Conservation (phyloP, 2,888 invertebrate species). For the Encarsia formosa region DNA sequence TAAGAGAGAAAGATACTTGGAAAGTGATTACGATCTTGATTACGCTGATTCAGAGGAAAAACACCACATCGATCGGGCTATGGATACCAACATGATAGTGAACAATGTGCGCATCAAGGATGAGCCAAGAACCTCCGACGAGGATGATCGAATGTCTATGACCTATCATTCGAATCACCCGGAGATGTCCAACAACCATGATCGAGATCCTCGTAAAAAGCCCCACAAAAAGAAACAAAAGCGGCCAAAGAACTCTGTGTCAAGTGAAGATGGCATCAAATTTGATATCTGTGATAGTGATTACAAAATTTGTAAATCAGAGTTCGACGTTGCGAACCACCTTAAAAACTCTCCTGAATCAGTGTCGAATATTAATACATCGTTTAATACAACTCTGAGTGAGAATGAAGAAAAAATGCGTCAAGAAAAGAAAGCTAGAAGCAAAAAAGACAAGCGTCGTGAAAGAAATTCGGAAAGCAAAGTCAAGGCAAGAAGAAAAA, state of each 20-base stretch:
- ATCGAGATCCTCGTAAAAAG: slow-evolving; percentile 61
- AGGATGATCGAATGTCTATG: slow-evolving; percentile 43
- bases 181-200: slow-evolving; percentile 43
- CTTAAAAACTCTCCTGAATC: slow-evolving; percentile 11
- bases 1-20: slow-evolving; percentile 61
- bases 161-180: slow-evolving; percentile 40
- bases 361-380: slow-evolving; percentile 22
- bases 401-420: slow-evolving; percentile 47
- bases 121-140: slow-evolving; percentile 46
- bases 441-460: slow-evolving; percentile 49
- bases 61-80: slow-evolving; percentile 41
- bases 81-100: slow-evolving; percentile 32
- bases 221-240: slow-evolving; percentile 80
- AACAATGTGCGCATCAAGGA: slow-evolving; percentile 43
- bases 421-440: slow-evolving; percentile 50
- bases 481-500: slow-evolving; percentile 45
- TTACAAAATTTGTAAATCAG: slow-evolving; percentile 16
- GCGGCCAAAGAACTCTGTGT: slow-evolving; percentile 64
- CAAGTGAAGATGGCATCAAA: slow-evolving; percentile 46
- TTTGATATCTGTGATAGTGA: slow-evolving; percentile 28
- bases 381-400: slow-evolving; percentile 29
- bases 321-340: slow-evolving; percentile 28
- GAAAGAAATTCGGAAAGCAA: slow-evolving; percentile 47
- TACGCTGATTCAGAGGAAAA: slow-evolving; percentile 51
- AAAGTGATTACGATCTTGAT: slow-evolving; percentile 57